phyloP scores from a whole-genome alignment of 2,113 vertebrate genomes.

The Cheirogaleus medius region DNA sequence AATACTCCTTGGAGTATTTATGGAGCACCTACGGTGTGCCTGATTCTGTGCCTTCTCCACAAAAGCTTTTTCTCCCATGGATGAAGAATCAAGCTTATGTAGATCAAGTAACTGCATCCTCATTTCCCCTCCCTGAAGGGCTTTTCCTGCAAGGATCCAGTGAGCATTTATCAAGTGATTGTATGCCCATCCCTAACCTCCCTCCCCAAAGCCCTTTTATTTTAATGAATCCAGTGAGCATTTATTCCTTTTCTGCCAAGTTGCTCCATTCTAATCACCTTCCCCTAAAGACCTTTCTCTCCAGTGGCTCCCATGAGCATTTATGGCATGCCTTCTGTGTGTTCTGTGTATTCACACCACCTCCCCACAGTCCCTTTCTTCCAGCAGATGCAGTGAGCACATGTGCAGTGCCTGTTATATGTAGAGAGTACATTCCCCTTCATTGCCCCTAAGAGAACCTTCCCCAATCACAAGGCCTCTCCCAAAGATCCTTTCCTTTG shows the following conservation, averaged over 20 bases:
- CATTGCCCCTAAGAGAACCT: slow-evolving; percentile 10
- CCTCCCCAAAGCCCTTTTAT: slow-evolving; percentile 13
- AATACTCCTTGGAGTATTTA: slow-evolving; percentile 32
- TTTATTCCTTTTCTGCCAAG: not conserved
- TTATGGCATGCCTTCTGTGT: slow-evolving; percentile 24
- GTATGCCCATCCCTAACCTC: not conserved
- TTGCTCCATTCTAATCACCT: slow-evolving; percentile 32
- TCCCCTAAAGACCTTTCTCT: not conserved
- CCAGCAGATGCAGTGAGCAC: not conserved
- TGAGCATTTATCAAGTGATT: not conserved
- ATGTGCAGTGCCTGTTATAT: slow-evolving; percentile 18
- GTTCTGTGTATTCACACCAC: not conserved
- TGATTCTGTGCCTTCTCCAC: slow-evolving; percentile 20
- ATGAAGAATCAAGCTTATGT: not conserved
- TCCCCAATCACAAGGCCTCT: not conserved
- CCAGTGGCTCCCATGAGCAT: not conserved
- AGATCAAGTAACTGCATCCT: slow-evolving; percentile 22
- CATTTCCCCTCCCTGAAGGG: not conserved
- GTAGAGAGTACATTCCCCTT: not conserved
- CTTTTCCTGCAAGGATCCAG: slow-evolving; percentile 10
- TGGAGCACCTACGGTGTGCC: not conserved
- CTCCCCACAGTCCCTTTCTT: slow-evolving; percentile 21
- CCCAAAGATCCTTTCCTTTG: not conserved
- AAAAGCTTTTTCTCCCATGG: slow-evolving; percentile 41
- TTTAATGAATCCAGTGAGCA: not conserved